These are phyloP conservation scores for Bombus ignitus DNA, from an alignment of 1,140 invertebrate genomes.

Conservation along the genomic window DNA sequence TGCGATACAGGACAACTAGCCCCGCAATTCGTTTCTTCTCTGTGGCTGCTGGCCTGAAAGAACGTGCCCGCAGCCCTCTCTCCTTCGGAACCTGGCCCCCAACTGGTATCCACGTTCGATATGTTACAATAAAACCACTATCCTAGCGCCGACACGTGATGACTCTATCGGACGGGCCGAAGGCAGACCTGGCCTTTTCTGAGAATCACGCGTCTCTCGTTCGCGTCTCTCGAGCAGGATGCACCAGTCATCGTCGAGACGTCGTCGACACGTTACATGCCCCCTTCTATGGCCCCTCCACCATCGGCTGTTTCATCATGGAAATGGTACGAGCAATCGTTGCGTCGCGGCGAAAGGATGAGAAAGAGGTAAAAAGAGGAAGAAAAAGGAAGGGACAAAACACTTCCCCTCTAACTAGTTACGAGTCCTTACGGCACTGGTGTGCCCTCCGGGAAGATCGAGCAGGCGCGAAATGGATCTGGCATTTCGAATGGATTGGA, in stretches of 20 bases:
- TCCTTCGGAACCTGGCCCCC: constrained; percentile 30
- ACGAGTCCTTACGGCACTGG: constrained; percentile 38
- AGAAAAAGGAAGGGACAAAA: background rate
- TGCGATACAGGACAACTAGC: constrained; percentile 71
- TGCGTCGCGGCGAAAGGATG: background rate
- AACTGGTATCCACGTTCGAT: constrained; percentile 65
- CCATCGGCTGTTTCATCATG: constrained; percentile 27
- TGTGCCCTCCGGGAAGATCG: constrained; percentile 59
- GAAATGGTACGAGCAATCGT: constrained; percentile 45
- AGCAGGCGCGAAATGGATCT: constrained; percentile 67
- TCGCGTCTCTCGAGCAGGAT: constrained; percentile 53
- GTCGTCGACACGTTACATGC: constrained; percentile 66
- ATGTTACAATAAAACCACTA: constrained; percentile 73
- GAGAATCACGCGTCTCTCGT: constrained; percentile 68
- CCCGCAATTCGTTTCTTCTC: constrained; percentile 67
- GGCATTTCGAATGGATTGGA: constrained; percentile 56
- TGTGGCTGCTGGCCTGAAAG: constrained; percentile 50
- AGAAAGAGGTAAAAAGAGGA: background rate
- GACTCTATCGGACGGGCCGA: constrained; percentile 64
- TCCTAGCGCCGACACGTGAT: constrained; percentile 72
- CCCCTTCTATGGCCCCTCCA: constrained; percentile 27
- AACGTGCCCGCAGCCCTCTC: constrained; percentile 42
- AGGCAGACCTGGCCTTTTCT: constrained; percentile 58
- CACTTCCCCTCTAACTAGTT: constrained; percentile 39
- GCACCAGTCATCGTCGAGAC: constrained; percentile 70